phyloP scores from a whole-genome alignment of 1,140 invertebrate genomes.

The Zaprionus davidi region DNA sequence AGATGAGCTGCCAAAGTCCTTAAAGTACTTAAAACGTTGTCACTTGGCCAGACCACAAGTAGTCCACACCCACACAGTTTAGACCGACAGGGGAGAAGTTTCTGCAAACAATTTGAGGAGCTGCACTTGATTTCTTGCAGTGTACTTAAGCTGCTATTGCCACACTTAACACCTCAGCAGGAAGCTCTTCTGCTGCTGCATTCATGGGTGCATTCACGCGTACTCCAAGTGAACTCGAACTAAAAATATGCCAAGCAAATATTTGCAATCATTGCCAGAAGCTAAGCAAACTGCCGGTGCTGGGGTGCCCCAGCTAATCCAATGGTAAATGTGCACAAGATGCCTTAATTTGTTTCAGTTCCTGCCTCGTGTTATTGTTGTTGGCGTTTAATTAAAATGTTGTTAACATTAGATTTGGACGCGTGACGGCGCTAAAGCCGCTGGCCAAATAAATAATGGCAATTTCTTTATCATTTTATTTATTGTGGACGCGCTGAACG shows the following conservation, averaged over 20 bases:
- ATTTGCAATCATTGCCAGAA: constrained; percentile 41
- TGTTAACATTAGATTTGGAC: constrained; percentile 78
- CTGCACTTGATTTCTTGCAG: not conserved
- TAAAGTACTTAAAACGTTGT: not conserved
- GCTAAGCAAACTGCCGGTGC: constrained; percentile 37
- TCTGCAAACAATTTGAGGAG: no score
- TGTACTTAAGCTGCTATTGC: not conserved
- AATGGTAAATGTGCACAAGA: constrained; percentile 44
- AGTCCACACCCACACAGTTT: not conserved
- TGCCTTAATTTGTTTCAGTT: constrained; percentile 45
- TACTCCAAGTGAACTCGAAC: constrained; percentile 14
- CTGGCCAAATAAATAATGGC: constrained; percentile 71
- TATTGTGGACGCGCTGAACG: constrained; percentile 11
- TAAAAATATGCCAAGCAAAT: constrained; percentile 58
- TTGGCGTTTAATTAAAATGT: constrained; percentile 71
- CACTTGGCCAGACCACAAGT: constrained; percentile 19
- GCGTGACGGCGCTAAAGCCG: constrained; percentile 65
- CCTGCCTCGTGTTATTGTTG: constrained; percentile 26
- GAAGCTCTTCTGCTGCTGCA: constrained; percentile 7
- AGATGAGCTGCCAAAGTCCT: constrained; percentile 21
- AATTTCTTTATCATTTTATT: constrained; percentile 53
- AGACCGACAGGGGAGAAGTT: no score
- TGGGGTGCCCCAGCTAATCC: constrained; percentile 48
- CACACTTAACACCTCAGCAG: not conserved
- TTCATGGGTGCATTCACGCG: constrained; percentile 15